These are phyloP conservation scores for Psittacula echo DNA, from an alignment of 2,797 vertebrate species.

Conservation along the genomic window DNA sequence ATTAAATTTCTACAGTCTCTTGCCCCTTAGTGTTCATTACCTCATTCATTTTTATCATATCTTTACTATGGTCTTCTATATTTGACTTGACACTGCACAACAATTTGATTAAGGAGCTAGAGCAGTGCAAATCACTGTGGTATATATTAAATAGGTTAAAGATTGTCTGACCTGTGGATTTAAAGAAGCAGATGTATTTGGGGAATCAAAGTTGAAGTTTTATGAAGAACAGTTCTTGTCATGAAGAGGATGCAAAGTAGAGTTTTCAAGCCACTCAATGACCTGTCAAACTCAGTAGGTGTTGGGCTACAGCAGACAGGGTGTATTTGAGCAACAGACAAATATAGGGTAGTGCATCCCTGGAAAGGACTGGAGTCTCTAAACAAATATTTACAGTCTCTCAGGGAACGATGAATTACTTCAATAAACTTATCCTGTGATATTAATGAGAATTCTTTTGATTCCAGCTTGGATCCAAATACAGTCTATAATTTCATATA, in stretches of 20 bases:
- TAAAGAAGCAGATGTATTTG: neutral
- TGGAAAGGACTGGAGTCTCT: neutral
- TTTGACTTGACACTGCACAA: neutral
- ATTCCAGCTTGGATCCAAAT: neutral
- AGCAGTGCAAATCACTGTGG: neutral
- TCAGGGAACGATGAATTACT: neutral
- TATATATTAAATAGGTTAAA: neutral
- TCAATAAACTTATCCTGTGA: fast-evolving
- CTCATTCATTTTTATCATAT: neutral
- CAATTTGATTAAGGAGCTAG: neutral
- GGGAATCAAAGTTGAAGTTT: neutral
- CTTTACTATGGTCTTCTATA: neutral
- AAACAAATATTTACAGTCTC: neutral
- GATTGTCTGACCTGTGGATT: neutral
- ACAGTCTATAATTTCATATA: neutral
- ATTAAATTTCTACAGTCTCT: neutral
- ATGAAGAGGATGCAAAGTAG: neutral
- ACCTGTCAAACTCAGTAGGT: neutral
- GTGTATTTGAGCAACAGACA: neutral
- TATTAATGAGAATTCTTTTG: neutral
- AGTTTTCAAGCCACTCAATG: neutral
- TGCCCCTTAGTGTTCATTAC: neutral
- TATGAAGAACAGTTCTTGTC: neutral
- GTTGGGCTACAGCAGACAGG: neutral
- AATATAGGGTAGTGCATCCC: neutral